Conservation (phyloP, 1,140 invertebrate species). For the Orchesella cincta region DNA sequence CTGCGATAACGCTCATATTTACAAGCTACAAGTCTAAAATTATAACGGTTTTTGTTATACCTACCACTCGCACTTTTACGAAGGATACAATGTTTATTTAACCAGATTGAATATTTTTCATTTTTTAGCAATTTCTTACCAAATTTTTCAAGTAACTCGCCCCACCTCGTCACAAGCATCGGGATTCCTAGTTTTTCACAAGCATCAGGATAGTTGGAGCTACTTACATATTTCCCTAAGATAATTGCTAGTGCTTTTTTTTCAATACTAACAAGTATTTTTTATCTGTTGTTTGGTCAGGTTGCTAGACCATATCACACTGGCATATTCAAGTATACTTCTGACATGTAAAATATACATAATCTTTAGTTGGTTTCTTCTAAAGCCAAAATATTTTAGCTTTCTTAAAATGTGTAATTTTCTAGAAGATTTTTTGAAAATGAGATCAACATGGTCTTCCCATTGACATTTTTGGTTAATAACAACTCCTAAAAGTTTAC, state of each 20-base stretch:
- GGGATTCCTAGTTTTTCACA: background rate
- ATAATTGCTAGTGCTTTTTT: slow-evolving; percentile 3
- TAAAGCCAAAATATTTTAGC: background rate
- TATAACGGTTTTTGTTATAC: background rate
- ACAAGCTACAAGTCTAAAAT: background rate
- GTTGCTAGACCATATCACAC: background rate
- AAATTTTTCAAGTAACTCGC: background rate
- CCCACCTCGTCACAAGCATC: background rate
- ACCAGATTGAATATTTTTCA: background rate
- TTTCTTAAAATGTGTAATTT: background rate
- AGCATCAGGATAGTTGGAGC: background rate
- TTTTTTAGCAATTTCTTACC: background rate
- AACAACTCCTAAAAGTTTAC: background rate
- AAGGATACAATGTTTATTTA: background rate
- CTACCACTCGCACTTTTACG: background rate
- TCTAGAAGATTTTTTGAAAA: background rate
- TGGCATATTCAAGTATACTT: slow-evolving; percentile 9
- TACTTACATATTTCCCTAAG: background rate
- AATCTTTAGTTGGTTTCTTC: background rate
- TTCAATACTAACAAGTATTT: background rate
- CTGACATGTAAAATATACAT: background rate
- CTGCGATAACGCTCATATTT: background rate
- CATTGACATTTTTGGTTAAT: background rate
- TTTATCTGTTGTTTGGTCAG: background rate
- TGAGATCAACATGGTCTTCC: background rate